Conservation (phyloP, 2,113 vertebrate species). For the Trichechus manatus region DNA sequence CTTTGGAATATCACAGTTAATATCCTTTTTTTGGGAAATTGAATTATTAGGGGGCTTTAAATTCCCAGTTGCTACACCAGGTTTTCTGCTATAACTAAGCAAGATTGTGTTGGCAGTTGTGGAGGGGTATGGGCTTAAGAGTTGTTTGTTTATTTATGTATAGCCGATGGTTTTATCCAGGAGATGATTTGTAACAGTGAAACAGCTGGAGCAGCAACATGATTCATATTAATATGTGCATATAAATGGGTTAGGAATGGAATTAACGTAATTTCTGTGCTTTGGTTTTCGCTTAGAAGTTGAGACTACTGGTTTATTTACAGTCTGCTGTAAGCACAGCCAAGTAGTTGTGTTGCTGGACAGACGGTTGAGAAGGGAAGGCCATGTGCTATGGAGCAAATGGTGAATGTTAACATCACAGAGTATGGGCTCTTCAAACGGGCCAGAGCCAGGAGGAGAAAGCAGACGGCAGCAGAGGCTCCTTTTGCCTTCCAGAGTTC, state of each 20-base stretch:
- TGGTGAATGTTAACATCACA: not conserved
- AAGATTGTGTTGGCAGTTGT: not conserved
- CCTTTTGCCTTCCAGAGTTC: slow-evolving; percentile 20
- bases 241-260: slow-evolving; percentile 29
- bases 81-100: not conserved
- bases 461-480: slow-evolving; percentile 58
- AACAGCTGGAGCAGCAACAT: slow-evolving; percentile 32
- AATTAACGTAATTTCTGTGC: slow-evolving; percentile 60
- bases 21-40: not conserved
- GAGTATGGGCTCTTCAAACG: slow-evolving; percentile 40
- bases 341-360: slow-evolving; percentile 10
- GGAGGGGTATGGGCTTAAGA: not conserved
- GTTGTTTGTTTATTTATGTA: slow-evolving; percentile 46
- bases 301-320: slow-evolving; percentile 70
- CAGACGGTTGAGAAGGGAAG: slow-evolving; percentile 65
- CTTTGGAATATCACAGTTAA: not conserved
- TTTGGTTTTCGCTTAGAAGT: slow-evolving; percentile 60
- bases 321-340: slow-evolving; percentile 58
- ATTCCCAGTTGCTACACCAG: not conserved
- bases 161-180: slow-evolving; percentile 10
- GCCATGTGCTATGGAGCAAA: slow-evolving; percentile 37
- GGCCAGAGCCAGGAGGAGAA: not conserved
- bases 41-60: not conserved
- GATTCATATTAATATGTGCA: slow-evolving; percentile 53
- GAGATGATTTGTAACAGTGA: slow-evolving; percentile 26